Conservation (phyloP, 2,113 vertebrate species). For the Pseudonaja textilis region DNA sequence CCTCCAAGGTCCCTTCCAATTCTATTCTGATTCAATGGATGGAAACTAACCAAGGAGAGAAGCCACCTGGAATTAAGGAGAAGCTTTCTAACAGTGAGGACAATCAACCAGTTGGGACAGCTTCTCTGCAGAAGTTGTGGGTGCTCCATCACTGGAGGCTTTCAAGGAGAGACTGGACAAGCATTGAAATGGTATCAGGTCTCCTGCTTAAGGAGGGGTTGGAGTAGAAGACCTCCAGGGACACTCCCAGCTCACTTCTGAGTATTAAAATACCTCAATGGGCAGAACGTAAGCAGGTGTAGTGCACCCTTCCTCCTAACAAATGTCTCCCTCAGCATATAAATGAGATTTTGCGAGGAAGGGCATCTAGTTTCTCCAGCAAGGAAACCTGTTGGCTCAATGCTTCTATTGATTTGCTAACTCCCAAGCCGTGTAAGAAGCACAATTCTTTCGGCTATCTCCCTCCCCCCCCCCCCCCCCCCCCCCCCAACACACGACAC, state of each 20-base stretch:
- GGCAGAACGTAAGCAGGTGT: background rate
- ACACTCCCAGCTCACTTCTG: background rate
- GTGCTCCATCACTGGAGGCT: too few relatives aligned
- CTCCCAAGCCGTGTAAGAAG: conserved; percentile 65
- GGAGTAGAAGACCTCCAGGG: background rate
- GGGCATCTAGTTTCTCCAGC: background rate
- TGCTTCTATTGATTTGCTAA: background rate
- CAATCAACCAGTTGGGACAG: too few relatives aligned
- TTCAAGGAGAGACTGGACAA: too few relatives aligned
- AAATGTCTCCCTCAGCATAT: background rate
- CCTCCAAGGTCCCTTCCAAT: too few relatives aligned
- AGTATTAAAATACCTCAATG: background rate
- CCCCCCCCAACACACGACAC: conserved; percentile 36
- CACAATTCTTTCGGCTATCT: conserved; percentile 60
- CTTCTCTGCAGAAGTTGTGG: too few relatives aligned
- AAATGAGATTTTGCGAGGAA: background rate
- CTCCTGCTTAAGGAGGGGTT: too few relatives aligned
- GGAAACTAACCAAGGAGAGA: too few relatives aligned
- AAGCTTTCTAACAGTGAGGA: too few relatives aligned
- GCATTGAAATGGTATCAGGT: too few relatives aligned
- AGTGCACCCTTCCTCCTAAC: too few relatives aligned
- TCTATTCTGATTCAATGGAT: too few relatives aligned
- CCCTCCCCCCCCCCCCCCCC: conserved; percentile 22
- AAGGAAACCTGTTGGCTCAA: background rate
- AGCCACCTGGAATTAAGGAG: too few relatives aligned